phyloP scores from a whole-genome alignment of 2,888 invertebrate genomes.

The Tiliacea citrago region DNA sequence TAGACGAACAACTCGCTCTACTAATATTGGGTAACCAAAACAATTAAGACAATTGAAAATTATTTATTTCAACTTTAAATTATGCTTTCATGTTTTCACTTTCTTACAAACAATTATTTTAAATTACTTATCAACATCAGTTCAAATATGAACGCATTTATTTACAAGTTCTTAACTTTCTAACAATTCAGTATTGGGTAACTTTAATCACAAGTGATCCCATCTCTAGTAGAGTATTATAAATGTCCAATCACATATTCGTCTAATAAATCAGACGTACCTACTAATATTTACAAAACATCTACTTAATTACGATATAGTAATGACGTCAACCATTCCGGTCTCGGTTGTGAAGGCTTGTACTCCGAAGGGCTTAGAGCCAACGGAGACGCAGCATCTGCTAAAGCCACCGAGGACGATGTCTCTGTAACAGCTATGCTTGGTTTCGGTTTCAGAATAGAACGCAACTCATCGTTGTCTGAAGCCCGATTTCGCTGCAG shows the following conservation, averaged over 20 bases:
- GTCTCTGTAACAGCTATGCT: slow-evolving; percentile 88
- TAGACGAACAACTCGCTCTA: neutral
- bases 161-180: slow-evolving; percentile 75
- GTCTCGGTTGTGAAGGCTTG: slow-evolving; percentile 83
- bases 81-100: slow-evolving; percentile 79
- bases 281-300: slow-evolving; percentile 66
- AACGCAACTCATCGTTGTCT: slow-evolving; percentile 89
- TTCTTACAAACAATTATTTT: slow-evolving; percentile 82
- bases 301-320: slow-evolving; percentile 85
- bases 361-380: slow-evolving; percentile 86
- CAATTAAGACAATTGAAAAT: slow-evolving; percentile 72
- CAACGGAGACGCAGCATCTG: slow-evolving; percentile 84
- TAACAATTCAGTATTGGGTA: slow-evolving; percentile 64
- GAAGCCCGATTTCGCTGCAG: slow-evolving; percentile 87
- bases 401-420: slow-evolving; percentile 84
- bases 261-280: slow-evolving; percentile 62
- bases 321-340: slow-evolving; percentile 87
- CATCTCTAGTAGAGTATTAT: slow-evolving; percentile 53
- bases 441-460: slow-evolving; percentile 91
- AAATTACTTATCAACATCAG: slow-evolving; percentile 82
- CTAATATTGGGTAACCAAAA: slow-evolving; percentile 32
- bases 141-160: slow-evolving; percentile 80
- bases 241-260: slow-evolving; percentile 66
- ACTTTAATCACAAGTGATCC: slow-evolving; percentile 47
- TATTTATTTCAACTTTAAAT: slow-evolving; percentile 88